Evolutionary conservation across 1,140 invertebrate genomes (phyloP).

Genomic region (Eubasilissa regina): DNA sequence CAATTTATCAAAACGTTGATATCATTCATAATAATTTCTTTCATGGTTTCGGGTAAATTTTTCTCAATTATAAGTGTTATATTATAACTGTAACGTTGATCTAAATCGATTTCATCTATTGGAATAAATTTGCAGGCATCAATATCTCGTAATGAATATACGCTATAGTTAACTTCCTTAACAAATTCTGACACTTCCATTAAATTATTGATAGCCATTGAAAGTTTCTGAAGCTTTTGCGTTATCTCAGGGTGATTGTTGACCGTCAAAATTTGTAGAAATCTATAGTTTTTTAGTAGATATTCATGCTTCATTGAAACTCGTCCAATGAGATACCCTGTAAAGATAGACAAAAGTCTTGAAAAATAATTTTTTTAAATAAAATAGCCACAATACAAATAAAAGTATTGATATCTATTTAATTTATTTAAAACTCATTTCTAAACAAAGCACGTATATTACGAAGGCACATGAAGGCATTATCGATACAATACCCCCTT

Average conservation of each 20-base stretch:
- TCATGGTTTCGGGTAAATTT: conserved; percentile 9
- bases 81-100: not conserved
- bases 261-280: conserved; percentile 28
- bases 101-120: not conserved
- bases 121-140: conserved; percentile 1
- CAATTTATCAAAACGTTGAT: conserved; percentile 26
- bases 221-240: conserved; percentile 29
- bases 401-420: too few relatives aligned
- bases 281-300: conserved; percentile 49
- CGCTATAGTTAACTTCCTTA: conserved; percentile 27
- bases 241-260: conserved; percentile 38
- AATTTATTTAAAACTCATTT: too few relatives aligned
- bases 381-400: too few relatives aligned
- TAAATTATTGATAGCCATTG: conserved; percentile 17
- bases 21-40: conserved; percentile 33
- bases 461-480: too few relatives aligned
- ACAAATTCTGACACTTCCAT: conserved; percentile 44
- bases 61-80: not conserved
- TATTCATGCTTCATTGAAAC: conserved; percentile 55
- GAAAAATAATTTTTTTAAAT: too few relatives aligned
- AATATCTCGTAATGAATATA: conserved; percentile 1
- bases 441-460: too few relatives aligned
- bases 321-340: conserved; percentile 50
- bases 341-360: conserved; percentile 3
- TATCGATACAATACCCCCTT: too few relatives aligned